Evolutionary conservation across 2,113 vertebrate species (phyloP).

Genomic region (Puffinus mauretanicus): DNA sequence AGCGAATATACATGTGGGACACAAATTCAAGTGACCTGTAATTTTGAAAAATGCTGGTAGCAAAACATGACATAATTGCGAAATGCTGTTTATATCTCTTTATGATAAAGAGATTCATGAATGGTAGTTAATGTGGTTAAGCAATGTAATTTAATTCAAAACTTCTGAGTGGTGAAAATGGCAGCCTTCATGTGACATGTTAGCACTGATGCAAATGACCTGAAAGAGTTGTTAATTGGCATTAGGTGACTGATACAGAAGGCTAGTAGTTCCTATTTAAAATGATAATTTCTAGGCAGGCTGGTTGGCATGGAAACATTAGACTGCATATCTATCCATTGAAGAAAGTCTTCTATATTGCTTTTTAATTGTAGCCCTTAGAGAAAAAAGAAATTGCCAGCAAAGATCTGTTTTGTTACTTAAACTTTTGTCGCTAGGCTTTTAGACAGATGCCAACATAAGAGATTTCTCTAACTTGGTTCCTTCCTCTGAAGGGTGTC

Average conservation of each 20-base stretch:
- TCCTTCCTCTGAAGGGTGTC: background rate
- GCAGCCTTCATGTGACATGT: background rate
- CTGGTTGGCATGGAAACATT: background rate
- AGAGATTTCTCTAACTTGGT: background rate
- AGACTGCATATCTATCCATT: background rate
- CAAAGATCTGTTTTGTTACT: background rate
- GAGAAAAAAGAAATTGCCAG: background rate
- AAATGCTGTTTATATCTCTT: background rate
- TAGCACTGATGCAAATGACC: background rate
- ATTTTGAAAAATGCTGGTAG: background rate
- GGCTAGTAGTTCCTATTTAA: background rate
- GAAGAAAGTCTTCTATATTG: background rate
- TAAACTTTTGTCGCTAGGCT: background rate
- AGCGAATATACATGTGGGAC: background rate
- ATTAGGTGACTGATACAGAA: background rate
- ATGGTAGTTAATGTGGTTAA: background rate
- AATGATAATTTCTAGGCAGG: background rate
- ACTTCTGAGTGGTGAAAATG: background rate
- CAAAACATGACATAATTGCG: background rate
- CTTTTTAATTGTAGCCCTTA: background rate
- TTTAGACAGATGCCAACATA: background rate
- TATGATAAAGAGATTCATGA: accelerated
- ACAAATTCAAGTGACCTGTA: background rate
- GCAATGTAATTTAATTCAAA: background rate
- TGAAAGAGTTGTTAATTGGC: background rate